phyloP scores from a whole-genome alignment of 2,888 invertebrate species.

The Merodon equestris region DNA sequence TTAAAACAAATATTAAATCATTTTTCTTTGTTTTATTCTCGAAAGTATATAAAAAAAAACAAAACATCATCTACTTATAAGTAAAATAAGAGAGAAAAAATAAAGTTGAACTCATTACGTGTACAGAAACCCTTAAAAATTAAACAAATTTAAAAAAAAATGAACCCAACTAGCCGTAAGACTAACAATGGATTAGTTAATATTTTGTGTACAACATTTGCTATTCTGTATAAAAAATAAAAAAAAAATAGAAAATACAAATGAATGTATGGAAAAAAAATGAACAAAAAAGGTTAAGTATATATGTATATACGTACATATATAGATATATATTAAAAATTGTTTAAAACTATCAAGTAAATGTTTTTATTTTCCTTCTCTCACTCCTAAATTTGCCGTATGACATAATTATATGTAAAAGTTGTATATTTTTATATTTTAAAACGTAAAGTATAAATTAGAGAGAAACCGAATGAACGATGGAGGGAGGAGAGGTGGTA shows the following conservation, averaged over 20 bases:
- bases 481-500: constrained; percentile 1
- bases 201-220: constrained; percentile 68
- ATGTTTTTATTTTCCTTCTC: constrained; percentile 54
- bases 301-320: constrained; percentile 21
- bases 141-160: constrained; percentile 29
- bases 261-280: constrained; percentile 21
- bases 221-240: constrained; percentile 59
- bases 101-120: constrained; percentile 46
- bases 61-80: constrained; percentile 44
- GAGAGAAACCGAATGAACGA: constrained; percentile 41
- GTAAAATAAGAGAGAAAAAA: constrained; percentile 46
- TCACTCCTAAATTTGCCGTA: constrained; percentile 57
- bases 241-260: constrained; percentile 31
- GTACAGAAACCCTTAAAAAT: constrained; percentile 50
- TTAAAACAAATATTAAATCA: constrained; percentile 6
- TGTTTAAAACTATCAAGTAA: constrained; percentile 56
- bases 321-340: constrained; percentile 52
- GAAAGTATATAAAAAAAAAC: constrained; percentile 40
- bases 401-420: constrained; percentile 58
- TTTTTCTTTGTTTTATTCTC: constrained; percentile 26
- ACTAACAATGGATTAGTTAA: constrained; percentile 61
- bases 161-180: constrained; percentile 46
- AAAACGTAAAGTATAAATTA: constrained; percentile 43
- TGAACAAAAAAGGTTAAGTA: constrained; percentile 17
- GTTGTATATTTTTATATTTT: constrained; percentile 69